A percentile compares a stretch with the other conserved stretches of the same genome.
Evolutionary conservation across 2,888 invertebrate genomes (phyloP).

Genomic region (Cosmorhoe ocellata): DNA sequence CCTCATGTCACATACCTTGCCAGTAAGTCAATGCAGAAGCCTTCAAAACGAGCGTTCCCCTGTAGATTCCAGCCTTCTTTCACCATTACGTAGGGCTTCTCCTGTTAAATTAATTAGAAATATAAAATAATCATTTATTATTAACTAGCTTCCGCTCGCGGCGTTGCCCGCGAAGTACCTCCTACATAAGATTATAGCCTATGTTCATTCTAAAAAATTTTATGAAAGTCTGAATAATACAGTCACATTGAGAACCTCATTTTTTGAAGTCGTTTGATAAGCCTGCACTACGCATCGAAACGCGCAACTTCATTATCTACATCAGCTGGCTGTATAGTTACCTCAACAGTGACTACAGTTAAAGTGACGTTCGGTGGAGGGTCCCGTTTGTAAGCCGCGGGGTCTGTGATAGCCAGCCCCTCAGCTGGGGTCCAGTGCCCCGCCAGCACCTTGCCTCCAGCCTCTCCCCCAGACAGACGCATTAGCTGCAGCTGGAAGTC

Average conservation of each 20-base stretch:
- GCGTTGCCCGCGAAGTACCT: too few relatives aligned
- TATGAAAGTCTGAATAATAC: too few relatives aligned
- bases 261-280: too few relatives aligned
- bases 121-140: too few relatives aligned
- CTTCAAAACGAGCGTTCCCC: constrained; percentile 93
- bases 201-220: too few relatives aligned
- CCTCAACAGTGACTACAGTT: constrained; percentile 95
- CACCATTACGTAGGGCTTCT: constrained; percentile 95
- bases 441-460: constrained; percentile 85
- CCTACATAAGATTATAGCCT: too few relatives aligned
- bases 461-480: constrained; percentile 88
- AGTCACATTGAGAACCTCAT: too few relatives aligned
- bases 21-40: constrained; percentile 95
- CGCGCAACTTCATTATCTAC: too few relatives aligned
- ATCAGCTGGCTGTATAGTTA: too few relatives aligned
- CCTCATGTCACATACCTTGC: constrained; percentile 70
- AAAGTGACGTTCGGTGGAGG: constrained; percentile 93
- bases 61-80: constrained; percentile 92
- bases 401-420: constrained; percentile 92
- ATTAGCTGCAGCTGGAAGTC: constrained; percentile 93
- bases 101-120: constrained; percentile 77
- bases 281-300: too few relatives aligned
- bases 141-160: too few relatives aligned
- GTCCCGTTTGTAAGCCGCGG: constrained; percentile 92
- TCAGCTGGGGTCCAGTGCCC: constrained; percentile 90